Conservation (phyloP, 2,113 vertebrate genomes). For the Alosa alosa region DNA sequence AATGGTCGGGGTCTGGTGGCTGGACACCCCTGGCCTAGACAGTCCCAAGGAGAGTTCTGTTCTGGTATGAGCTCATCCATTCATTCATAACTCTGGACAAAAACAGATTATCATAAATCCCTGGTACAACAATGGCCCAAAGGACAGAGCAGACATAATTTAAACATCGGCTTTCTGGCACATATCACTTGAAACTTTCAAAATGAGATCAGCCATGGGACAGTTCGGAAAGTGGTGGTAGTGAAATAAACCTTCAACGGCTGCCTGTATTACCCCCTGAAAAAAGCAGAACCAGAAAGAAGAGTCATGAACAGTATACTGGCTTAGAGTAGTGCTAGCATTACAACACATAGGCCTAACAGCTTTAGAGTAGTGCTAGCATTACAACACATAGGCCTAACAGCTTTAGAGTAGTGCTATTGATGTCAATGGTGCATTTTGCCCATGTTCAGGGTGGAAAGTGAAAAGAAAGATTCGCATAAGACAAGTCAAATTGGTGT, state of each 20-base stretch:
- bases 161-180: neutral
- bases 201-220: neutral
- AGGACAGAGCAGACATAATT: neutral
- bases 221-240: neutral
- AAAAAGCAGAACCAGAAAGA: neutral
- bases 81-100: neutral
- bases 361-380: neutral
- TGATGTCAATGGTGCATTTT: no score
- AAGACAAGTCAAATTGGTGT: no score
- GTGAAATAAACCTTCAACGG: neutral
- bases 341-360: neutral
- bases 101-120: neutral
- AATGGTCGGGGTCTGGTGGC: conserved; percentile 10
- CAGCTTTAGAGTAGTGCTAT: no score
- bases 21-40: neutral
- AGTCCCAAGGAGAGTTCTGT: neutral
- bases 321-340: neutral
- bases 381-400: no score
- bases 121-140: neutral
- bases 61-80: neutral
- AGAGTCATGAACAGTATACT: neutral
- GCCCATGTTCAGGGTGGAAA: no score
- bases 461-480: no score
- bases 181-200: neutral
- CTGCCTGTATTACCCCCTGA: neutral